A percentile compares a stretch with the other conserved stretches of the same genome.
phyloP scores from a whole-genome alignment of 2,888 invertebrate species.

The Coleophora deauratella region DNA sequence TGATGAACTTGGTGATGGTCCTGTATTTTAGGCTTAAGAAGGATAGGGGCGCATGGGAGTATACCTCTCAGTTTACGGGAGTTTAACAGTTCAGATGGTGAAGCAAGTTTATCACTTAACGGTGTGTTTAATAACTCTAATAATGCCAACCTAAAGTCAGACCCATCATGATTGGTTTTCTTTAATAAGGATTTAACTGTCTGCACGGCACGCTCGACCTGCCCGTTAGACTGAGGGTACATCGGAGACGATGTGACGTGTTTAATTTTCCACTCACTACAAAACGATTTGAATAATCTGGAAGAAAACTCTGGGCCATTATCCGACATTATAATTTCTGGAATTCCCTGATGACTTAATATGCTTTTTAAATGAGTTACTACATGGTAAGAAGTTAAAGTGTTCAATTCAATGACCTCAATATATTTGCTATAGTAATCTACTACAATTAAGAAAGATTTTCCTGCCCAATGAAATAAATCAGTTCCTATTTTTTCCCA shows the following conservation, averaged over 20 bases:
- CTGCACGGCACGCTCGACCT: slow-evolving; percentile 11
- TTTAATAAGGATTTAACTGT: slow-evolving; percentile 13
- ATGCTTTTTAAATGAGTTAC: slow-evolving; percentile 13
- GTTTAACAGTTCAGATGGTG: slow-evolving; percentile 4
- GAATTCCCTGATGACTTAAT: slow-evolving; percentile 15
- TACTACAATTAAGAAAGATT: slow-evolving; percentile 8
- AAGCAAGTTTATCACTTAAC: slow-evolving; percentile 1
- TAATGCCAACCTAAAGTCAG: slow-evolving; percentile 3
- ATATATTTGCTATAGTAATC: slow-evolving; percentile 15
- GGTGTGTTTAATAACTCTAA: slow-evolving; percentile 8
- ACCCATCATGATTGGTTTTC: slow-evolving; percentile 6
- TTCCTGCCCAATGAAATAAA: slow-evolving; percentile 3
- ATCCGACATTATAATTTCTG: slow-evolving; percentile 12
- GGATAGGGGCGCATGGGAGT: background rate
- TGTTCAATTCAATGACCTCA: slow-evolving; percentile 4
- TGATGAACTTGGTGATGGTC: background rate
- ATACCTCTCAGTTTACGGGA: background rate
- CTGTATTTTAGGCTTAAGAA: background rate
- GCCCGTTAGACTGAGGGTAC: slow-evolving; percentile 15
- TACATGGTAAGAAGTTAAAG: background rate
- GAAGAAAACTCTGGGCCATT: slow-evolving; percentile 11
- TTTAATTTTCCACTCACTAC: slow-evolving; percentile 8
- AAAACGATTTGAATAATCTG: slow-evolving; percentile 9
- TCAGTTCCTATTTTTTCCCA: no score
- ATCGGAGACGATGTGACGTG: slow-evolving; percentile 14